A percentile compares a stretch with the other conserved stretches of the same genome.
These are phyloP conservation scores for Pseudococcus longispinus DNA, from an alignment of 2,888 invertebrate species.

Conservation along the genomic window DNA sequence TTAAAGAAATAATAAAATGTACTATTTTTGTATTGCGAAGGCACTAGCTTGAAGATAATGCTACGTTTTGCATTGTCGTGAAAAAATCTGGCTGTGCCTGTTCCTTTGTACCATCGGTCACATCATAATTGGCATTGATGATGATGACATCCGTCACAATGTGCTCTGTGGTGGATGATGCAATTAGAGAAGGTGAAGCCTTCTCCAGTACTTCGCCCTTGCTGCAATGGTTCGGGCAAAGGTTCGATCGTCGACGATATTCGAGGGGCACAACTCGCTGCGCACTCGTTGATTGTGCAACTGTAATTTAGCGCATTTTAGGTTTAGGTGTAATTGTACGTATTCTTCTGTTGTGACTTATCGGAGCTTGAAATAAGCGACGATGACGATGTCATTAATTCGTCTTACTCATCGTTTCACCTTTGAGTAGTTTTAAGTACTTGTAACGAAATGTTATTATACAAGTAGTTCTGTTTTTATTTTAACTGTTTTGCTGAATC, in stretches of 20 bases:
- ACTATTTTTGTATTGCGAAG: conserved; percentile 56
- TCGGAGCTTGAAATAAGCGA: not conserved
- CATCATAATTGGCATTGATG: conserved; percentile 52
- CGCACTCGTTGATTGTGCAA: not conserved
- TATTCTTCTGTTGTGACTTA: not conserved
- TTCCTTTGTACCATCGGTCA: conserved; percentile 51
- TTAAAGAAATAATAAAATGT: conserved; percentile 51
- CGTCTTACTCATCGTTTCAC: not conserved
- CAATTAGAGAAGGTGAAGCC: conserved; percentile 52
- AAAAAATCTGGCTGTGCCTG: conserved; percentile 56
- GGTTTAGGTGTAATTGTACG: not conserved
- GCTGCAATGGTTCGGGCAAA: conserved; percentile 45
- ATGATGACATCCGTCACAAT: conserved; percentile 56
- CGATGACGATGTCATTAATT: not conserved
- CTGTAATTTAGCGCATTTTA: not conserved
- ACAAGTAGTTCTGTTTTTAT: not conserved
- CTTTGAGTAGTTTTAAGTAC: conserved; percentile 37
- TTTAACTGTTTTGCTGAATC: not conserved
- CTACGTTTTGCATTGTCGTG: conserved; percentile 56
- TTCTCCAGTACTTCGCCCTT: conserved; percentile 50
- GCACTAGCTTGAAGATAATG: conserved; percentile 57
- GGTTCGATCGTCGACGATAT: conserved; percentile 35
- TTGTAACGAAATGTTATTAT: not conserved
- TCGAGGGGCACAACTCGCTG: conserved; percentile 48
- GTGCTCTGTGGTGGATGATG: conserved; percentile 54